These are phyloP conservation scores for Cygnus atratus DNA, from an alignment of 2,113 vertebrate species.

Conservation along the genomic window DNA sequence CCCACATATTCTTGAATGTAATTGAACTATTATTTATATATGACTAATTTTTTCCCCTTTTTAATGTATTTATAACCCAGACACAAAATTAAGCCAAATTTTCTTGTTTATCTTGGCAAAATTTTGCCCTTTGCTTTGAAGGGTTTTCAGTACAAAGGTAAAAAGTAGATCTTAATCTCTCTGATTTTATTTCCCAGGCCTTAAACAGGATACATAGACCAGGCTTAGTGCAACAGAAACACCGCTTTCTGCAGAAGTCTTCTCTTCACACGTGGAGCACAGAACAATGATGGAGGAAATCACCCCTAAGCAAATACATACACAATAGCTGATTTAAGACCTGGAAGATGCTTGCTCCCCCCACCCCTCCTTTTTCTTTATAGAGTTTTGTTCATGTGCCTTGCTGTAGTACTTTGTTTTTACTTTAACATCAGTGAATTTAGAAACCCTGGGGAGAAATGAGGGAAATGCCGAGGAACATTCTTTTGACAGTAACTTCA, in stretches of 20 bases:
- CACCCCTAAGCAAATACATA: neutral
- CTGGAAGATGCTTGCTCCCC: neutral
- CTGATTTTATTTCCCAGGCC: neutral
- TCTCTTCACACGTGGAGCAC: neutral
- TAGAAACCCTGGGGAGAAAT: neutral
- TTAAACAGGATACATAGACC: neutral
- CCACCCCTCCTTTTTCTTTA: neutral
- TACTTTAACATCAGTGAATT: neutral
- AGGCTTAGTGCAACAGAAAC: neutral
- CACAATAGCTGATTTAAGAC: neutral
- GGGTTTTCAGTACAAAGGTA: neutral
- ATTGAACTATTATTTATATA: constrained; percentile 48
- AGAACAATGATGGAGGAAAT: neutral
- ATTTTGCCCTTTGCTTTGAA: neutral
- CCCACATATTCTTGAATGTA: constrained; percentile 28
- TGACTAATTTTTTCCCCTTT: neutral
- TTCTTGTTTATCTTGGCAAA: constrained; percentile 40
- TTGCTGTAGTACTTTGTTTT: neutral
- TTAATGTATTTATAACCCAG: constrained; percentile 38
- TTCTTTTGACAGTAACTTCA: neutral
- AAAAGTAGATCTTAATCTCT: neutral
- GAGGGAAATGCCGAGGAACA: neutral
- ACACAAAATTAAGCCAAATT: constrained; percentile 14
- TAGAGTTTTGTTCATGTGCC: neutral
- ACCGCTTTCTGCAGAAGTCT: neutral